A percentile compares a stretch with the other conserved stretches of the same genome.
These are phyloP conservation scores for Cheilosia variabilis DNA, from an alignment of 2,888 invertebrate genomes.

Conservation along the genomic window DNA sequence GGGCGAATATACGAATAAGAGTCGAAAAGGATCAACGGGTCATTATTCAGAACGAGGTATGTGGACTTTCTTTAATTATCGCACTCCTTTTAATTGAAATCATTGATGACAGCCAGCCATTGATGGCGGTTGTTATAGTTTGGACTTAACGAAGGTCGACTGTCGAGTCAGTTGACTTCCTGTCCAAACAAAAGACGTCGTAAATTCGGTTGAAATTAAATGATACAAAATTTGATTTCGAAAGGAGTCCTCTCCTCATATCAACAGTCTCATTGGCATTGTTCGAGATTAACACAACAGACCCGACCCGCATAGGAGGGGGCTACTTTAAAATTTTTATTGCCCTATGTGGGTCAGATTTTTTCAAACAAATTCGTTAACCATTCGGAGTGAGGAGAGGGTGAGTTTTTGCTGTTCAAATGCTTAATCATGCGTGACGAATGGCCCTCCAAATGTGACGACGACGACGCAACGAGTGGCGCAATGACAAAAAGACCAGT, in stretches of 20 bases:
- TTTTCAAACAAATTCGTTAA: conserved; percentile 66
- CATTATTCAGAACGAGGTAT: conserved; percentile 50
- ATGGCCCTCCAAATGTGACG: conserved; percentile 46
- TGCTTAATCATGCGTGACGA: conserved; percentile 69
- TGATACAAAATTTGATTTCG: conserved; percentile 28
- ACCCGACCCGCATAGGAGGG: conserved; percentile 48
- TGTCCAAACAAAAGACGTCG: not conserved
- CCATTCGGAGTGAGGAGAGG: conserved; percentile 15
- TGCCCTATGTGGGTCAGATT: conserved; percentile 72
- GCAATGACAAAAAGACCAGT: not conserved
- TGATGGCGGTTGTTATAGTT: not conserved
- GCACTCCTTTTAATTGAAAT: conserved; percentile 52
- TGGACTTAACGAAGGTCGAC: not conserved
- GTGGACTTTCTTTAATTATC: conserved; percentile 68
- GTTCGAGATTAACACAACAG: not conserved
- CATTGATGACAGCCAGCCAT: not conserved
- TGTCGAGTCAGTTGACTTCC: conserved; percentile 11
- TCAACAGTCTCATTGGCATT: conserved; percentile 18
- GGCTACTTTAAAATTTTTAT: conserved; percentile 68
- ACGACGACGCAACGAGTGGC: not conserved
- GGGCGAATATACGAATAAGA: conserved; percentile 34
- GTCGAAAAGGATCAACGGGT: conserved; percentile 64
- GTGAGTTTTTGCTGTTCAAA: conserved; percentile 20
- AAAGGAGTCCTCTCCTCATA: conserved; percentile 11
- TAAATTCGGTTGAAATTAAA: conserved; percentile 28